Evolutionary conservation across 2,888 invertebrate species (phyloP).

Genomic region (Lasioglossum figueresi): DNA sequence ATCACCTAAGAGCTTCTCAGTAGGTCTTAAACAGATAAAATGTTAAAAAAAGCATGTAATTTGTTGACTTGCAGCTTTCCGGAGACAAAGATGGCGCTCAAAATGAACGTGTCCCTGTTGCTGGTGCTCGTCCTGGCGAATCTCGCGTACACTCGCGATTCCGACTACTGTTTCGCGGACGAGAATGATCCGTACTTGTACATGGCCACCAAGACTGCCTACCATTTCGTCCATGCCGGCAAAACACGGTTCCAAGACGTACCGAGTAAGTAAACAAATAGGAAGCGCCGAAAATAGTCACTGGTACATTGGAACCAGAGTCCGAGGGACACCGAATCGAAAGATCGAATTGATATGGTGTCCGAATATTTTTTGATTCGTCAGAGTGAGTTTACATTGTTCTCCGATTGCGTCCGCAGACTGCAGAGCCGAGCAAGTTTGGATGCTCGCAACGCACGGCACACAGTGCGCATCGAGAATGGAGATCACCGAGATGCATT

Average conservation of each 20-base stretch:
- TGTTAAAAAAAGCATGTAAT: neutral
- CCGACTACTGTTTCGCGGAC: slow-evolving; percentile 86
- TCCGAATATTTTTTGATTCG: neutral
- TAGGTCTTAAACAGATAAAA: neutral
- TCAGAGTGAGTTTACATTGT: neutral
- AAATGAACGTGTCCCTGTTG: slow-evolving; percentile 38
- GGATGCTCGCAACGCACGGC: slow-evolving; percentile 90
- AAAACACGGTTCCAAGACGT: slow-evolving; percentile 87
- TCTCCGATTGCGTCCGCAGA: slow-evolving; percentile 83
- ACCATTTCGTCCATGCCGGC: slow-evolving; percentile 88
- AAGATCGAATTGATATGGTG: neutral
- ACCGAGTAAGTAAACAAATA: slow-evolving; percentile 85
- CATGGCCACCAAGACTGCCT: slow-evolving; percentile 91
- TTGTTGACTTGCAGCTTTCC: slow-evolving; percentile 4
- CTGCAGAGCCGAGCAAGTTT: slow-evolving; percentile 89
- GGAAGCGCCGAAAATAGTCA: neutral
- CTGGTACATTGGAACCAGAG: neutral
- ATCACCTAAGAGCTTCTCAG: neutral
- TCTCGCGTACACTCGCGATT: slow-evolving; percentile 69
- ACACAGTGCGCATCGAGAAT: slow-evolving; percentile 87
- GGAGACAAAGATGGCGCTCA: neutral
- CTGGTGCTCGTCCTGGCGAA: slow-evolving; percentile 45
- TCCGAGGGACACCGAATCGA: neutral
- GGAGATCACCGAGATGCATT: slow-evolving; percentile 85
- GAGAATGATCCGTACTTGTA: slow-evolving; percentile 88